Base-by-base conservation (phyloP, 2,888 invertebrate species). In the Amblyjoppa fuscipennis region DNA sequence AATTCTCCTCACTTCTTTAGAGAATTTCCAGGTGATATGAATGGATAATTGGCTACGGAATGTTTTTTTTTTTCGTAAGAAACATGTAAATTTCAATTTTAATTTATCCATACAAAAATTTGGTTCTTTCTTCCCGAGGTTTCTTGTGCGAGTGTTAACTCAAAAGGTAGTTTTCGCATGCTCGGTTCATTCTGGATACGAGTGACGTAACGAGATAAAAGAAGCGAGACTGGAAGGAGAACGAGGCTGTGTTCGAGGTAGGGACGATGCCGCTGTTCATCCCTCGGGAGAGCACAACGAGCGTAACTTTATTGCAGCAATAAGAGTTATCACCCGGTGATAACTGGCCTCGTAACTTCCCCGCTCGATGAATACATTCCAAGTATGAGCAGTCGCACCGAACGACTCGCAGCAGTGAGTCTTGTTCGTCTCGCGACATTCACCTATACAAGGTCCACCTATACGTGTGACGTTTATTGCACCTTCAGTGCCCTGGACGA, bases 281-380 rank as follows among this genome's bases (percentile, higher is more conserved):
- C 81, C 64, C 85, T 70, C 51, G 38, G 78, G 87, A 77, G 59
- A 78, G 53, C 70, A 61, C 53, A 81, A 81, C 77, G 74, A 76
- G 83, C 82, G 86, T 76, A 87, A 89, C 89, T 91, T 91, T 91
- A 91, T 91, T 90, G 89, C 89, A 86, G 91, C 90, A 91, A 91
- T 91, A 91, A 91, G 91, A 91, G 91, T 91, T 91, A 91, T 91
- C 90, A 89, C 91, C 89, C 89, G 87, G 89, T 90, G 91, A 91
- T 91, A 91, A 91, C 90, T 90, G 89, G 88, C 89, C 88, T 89
- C 88, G 88, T 90, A 90, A 90, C 89, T 89, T 81, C 74, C 61
- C 68, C 83, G 61, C 84, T 87, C 85, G 81, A 89, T 89, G 87
- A 89, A 88, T 85, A 89, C 87, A 87, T 86, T 86, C 86, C 56